Evolutionary conservation across 2,113 vertebrate genomes (phyloP).

Genomic region (Platysteira castanea): DNA sequence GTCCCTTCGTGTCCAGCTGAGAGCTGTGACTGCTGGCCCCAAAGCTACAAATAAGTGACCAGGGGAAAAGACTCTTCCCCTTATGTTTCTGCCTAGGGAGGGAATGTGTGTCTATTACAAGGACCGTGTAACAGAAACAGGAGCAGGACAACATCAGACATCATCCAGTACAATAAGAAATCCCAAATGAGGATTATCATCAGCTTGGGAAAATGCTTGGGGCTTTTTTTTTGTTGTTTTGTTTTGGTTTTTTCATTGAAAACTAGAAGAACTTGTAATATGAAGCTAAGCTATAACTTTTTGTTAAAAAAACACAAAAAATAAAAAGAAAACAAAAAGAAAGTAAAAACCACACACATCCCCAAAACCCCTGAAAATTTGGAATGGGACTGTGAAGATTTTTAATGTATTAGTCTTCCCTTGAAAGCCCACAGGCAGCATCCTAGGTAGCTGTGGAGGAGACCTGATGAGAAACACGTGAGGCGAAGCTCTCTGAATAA

Average conservation of each 20-base stretch:
- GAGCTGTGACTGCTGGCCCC: background rate
- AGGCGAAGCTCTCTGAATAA: constrained; percentile 55
- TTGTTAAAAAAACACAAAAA: background rate
- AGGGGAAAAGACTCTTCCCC: background rate
- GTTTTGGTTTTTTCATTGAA: background rate
- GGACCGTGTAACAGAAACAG: background rate
- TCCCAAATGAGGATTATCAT: background rate
- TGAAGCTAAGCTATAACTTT: background rate
- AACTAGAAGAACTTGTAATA: background rate
- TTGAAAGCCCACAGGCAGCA: background rate
- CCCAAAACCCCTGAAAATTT: fast-evolving
- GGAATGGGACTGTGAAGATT: background rate
- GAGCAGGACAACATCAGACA: background rate
- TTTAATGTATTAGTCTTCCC: background rate
- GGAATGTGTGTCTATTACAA: fast-evolving
- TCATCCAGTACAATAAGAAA: background rate
- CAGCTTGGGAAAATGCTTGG: background rate
- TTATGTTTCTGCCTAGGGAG: fast-evolving
- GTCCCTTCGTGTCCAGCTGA: background rate
- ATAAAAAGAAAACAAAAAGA: fast-evolving
- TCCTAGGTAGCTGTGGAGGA: constrained; percentile 16
- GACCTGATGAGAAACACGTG: constrained; percentile 61
- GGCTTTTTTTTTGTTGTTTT: fast-evolving
- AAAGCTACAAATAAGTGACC: background rate
- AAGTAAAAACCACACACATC: fast-evolving